A percentile compares a stretch with the other conserved stretches of the same genome.
Conservation (phyloP, 2,113 vertebrate species). For the Macrotis lagotis region DNA sequence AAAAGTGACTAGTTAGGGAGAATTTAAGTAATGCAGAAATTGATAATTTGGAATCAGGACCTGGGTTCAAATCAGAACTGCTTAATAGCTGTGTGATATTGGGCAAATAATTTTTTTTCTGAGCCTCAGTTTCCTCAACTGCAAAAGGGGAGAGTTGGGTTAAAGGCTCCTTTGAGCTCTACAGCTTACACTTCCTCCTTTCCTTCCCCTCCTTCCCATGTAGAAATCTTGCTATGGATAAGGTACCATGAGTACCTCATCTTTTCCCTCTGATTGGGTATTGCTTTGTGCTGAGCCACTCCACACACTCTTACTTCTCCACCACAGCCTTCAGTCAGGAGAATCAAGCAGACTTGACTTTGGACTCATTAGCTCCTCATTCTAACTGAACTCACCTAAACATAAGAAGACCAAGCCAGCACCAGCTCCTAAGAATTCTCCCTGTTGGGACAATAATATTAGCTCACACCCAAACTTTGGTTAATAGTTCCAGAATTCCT, state of each 20-base stretch:
- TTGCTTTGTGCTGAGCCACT: background rate
- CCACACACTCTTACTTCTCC: background rate
- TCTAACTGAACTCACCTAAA: background rate
- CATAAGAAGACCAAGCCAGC: background rate
- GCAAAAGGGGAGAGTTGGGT: background rate
- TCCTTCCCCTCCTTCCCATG: background rate
- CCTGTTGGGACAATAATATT: background rate
- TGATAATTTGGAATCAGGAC: background rate
- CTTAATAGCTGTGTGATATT: background rate
- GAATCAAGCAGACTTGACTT: background rate
- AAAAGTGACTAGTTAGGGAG: background rate
- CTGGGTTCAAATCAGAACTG: background rate
- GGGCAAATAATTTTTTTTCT: background rate
- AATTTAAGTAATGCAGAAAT: background rate
- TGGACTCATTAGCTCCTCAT: background rate
- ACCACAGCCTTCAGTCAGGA: background rate
- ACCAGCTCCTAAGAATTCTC: background rate
- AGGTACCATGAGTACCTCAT: background rate
- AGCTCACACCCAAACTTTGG: background rate
- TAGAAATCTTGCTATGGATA: background rate
- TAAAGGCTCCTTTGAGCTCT: background rate
- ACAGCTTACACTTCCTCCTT: background rate
- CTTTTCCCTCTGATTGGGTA: background rate
- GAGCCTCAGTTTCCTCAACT: background rate
- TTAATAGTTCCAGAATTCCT: background rate